Conservation (phyloP, 2,888 invertebrate species). For the Drosophila rubida region DNA sequence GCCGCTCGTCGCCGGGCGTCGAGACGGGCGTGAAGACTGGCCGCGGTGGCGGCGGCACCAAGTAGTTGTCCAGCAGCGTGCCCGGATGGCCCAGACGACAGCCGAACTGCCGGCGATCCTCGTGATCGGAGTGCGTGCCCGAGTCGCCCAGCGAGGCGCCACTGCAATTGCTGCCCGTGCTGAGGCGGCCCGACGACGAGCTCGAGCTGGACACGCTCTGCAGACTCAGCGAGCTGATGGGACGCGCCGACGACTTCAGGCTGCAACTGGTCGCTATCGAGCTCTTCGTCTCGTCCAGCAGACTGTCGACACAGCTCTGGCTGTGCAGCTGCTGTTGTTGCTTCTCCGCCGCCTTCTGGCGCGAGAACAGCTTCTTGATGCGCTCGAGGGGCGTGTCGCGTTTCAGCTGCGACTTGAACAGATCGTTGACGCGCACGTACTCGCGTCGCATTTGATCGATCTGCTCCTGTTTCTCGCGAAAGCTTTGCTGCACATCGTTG, state of each 20-base stretch:
- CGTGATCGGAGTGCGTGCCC: conserved; percentile 93
- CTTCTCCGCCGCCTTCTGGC: conserved; percentile 85
- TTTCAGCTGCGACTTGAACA: conserved; percentile 90
- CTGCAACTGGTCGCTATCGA: conserved; percentile 83
- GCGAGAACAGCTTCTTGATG: conserved; percentile 90
- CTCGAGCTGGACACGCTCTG: conserved; percentile 88
- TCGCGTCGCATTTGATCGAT: conserved; percentile 91
- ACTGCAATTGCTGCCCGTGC: conserved; percentile 90
- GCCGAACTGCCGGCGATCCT: conserved; percentile 87
- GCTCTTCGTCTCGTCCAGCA: conserved; percentile 83
- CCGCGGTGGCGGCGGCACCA: conserved; percentile 88
- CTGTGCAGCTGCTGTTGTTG: conserved; percentile 40
- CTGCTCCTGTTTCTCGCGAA: conserved; percentile 93
- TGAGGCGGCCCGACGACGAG: conserved; percentile 92
- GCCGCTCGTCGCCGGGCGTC: conserved; percentile 84
- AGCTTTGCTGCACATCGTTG: conserved; percentile 94
- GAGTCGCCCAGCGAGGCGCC: conserved; percentile 93
- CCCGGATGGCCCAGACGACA: conserved; percentile 83
- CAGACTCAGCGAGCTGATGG: conserved; percentile 89
- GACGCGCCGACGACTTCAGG: conserved; percentile 85
- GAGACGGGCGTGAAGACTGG: conserved; percentile 85
- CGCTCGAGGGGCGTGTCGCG: conserved; percentile 93
- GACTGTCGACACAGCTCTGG: conserved; percentile 76
- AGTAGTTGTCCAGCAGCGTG: conserved; percentile 86
- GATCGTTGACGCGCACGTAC: conserved; percentile 92